Conservation (phyloP, 1,140 invertebrate species). For the Apis cerana region DNA sequence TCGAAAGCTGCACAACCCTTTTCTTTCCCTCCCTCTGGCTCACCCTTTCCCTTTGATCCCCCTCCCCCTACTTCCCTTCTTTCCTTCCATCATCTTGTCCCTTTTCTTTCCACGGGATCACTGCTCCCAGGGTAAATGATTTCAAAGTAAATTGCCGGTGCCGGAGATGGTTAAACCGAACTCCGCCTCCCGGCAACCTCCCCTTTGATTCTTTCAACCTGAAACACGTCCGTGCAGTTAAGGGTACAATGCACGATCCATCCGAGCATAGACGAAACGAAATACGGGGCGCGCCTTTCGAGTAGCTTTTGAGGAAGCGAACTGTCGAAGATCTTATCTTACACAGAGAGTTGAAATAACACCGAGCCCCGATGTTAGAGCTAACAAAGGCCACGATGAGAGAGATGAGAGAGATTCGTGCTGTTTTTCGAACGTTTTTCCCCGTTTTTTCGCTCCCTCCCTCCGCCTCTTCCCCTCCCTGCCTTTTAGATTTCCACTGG, state of each 20-base stretch:
- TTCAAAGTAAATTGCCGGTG: constrained; percentile 69
- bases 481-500: not conserved
- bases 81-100: too few species aligned
- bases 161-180: constrained; percentile 55
- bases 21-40: constrained; percentile 16
- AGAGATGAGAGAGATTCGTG: not conserved
- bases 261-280: constrained; percentile 39
- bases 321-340: constrained; percentile 23
- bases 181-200: constrained; percentile 36
- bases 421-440: not conserved
- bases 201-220: constrained; percentile 63
- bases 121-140: constrained; percentile 64
- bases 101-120: constrained; percentile 11
- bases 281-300: constrained; percentile 31
- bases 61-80: not conserved
- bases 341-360: not conserved
- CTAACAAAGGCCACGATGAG: not conserved
- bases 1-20: constrained; percentile 68
- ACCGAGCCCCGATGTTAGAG: not conserved
- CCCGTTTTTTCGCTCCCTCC: not conserved
- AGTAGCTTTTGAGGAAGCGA: constrained; percentile 27
- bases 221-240: constrained; percentile 59
- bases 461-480: too few species aligned
- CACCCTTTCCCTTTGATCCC: constrained; percentile 27
- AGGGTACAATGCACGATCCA: constrained; percentile 45